Base-by-base conservation (phyloP, 2,888 invertebrate species). In the Sminthurides aquaticus region DNA sequence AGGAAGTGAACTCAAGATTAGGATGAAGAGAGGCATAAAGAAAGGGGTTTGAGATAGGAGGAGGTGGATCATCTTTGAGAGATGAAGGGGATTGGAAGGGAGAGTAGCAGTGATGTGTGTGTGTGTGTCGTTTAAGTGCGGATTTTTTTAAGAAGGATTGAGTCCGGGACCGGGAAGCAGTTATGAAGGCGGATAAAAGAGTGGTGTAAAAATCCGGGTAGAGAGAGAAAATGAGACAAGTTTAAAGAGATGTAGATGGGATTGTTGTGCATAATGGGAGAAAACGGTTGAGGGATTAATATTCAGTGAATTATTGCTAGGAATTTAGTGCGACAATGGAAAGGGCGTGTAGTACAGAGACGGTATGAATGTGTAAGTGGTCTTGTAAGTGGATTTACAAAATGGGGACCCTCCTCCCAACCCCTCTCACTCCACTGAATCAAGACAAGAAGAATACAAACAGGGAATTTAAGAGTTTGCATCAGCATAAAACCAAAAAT, bases 281-380 rank as follows among this genome's bases (percentile, higher is more conserved):
- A 15, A 34, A 34, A 34, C 15, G 8, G 8, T 34, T 34, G 43
- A 34, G 15, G 43, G 64, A 66, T 69, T 69, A 66, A 64, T 67
- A 66, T 69, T 63, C 67, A 62, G 62, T 49, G 63, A 62, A 69
- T 67, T 64, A 60, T 64, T 67, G 69, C 67, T 66, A 52, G 67
- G 64, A 66, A 70, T 68, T 70, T 67, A 62, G 63, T 57, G 48
- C 11, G 62, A 57, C 60, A 65, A 65, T 55, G 64, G 48, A 25
- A 58, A 52, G 57, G 34, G 49, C n/a, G 27, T 27, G 58, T 55
- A n/a, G 55, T 49, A 49, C n/a, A 49, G 54, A 64, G 28, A 43
- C 57, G 54, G 60, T 60, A 62, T 69, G 66, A 69, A 64, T 67
- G 64, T 64, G 34, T 62, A 66, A 68, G 66, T 65, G 57, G 67